Evolutionary conservation across 1,140 invertebrate genomes (phyloP), one percentile per base, ranked within the genome.

Genomic region (Globodera rostochiensis): DNA sequence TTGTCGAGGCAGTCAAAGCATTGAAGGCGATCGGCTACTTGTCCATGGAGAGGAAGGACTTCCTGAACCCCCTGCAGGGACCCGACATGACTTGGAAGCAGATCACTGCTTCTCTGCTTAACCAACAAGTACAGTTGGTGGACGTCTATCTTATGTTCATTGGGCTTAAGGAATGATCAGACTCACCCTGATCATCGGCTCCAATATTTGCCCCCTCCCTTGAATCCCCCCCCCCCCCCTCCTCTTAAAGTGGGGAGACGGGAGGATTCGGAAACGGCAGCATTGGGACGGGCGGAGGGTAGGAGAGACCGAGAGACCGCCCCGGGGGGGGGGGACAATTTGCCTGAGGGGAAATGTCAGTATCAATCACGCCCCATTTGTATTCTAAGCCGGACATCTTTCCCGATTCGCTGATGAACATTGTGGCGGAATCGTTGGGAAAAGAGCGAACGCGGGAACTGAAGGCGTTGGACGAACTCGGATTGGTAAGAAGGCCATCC

Each of bases 11-110:
- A 4, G 94, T 97, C 80, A 93, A 94, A 84, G 94, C 94, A 7
- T 92, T 99, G 78, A 93, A 97, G 87, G 91, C 94, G 73, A 91
- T 98, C 60, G 96, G 96, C 1, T 91, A 98, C 1, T 92, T 99
- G n/a, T 94, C 95, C 90, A 92, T 93, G 0, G 94, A 94, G 84
- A 93, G 94, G 9, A 94, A 96, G 91, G 94, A 96, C 0, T 92
- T 93, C 86, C 91, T 99, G 4, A 97, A 99, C 91, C 94, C 94
- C 0, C 94, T 94, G 86, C 84, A 86, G 80, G 97, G 97, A 77
- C 96, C 97, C 3, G 95, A 97, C 81, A 94, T 98, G 6, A 97
- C 96, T 6, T 99, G 97, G 97, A 93, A 95, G 88, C 93, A 95
- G 88, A 92, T 98, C 49, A 93, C 98, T 50, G 96, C 95, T 86